These are phyloP conservation scores for Orchesella cincta DNA, from an alignment of 1,140 invertebrate genomes.

Conservation along the genomic window DNA sequence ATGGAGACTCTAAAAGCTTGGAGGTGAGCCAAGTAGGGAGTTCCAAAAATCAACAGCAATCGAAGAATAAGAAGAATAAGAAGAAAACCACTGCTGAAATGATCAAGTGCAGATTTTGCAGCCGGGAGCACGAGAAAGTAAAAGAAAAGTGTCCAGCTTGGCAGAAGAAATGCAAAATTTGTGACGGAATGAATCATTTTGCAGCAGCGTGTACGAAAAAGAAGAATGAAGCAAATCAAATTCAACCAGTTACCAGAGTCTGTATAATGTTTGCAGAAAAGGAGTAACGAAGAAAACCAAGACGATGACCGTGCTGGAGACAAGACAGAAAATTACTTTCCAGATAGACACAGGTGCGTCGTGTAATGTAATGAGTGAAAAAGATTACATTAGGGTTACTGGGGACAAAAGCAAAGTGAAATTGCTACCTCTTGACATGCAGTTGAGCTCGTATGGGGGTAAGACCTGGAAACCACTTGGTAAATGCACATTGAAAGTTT, in stretches of 20 bases:
- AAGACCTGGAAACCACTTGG: neutral
- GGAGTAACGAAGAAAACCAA: neutral
- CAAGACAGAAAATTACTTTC: neutral
- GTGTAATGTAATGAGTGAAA: neutral
- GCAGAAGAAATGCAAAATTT: constrained; percentile 9
- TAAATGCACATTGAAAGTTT: neutral
- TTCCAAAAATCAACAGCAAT: no score
- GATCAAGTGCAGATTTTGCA: constrained; percentile 14
- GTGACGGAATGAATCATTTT: neutral
- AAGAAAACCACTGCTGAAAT: neutral
- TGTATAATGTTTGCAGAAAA: neutral
- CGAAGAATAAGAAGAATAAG: no score
- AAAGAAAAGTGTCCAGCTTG: constrained; percentile 8
- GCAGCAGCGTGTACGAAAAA: neutral
- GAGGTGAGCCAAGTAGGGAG: neutral
- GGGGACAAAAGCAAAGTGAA: no score
- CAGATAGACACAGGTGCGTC: neutral
- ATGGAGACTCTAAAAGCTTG: no score
- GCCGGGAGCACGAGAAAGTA: constrained; percentile 7
- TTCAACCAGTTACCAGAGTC: neutral
- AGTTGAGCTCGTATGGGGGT: neutral
- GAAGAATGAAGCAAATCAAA: neutral
- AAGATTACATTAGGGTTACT: neutral
- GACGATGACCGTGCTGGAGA: neutral
- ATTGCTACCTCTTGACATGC: no score